Base-by-base conservation (phyloP, 2,888 invertebrate genomes). In the Euphydryas editha region DNA sequence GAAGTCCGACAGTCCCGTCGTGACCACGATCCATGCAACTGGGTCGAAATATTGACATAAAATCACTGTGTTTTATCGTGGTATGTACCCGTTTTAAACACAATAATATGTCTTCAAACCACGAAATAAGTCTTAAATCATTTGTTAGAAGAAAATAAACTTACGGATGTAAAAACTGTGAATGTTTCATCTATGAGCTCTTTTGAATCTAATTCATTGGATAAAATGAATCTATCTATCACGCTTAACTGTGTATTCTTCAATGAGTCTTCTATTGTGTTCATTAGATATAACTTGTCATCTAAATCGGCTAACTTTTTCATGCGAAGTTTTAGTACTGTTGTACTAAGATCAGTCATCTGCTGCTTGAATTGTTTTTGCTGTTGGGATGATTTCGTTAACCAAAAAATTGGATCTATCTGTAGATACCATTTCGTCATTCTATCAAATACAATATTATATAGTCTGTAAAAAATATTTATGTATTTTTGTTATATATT, bases 391-490 rank as follows among this genome's bases (percentile, higher is more conserved):
- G 72, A 72, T 0, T 71, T 69, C 0, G 82, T 80, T 30, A 86
- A 17, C 83, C 86, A 81, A 70, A 81, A 91, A 0, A 87, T 59
- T 0, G 86, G 87, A 13, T 86, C 80, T 13, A 90, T 83, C 75
- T 91, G 90, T 1, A 87, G 76, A 62, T 87, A 88, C 90, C 90
- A 91, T 71, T 81, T 85, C 0, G 86, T 87, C 89, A 91, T 91
- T 69, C 90, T 81, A 13, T 81, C 72, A 70, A 89, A 90, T 0
- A 83, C 68, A 44, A 81, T 66, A 4, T 84, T 77, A 74, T 90
- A 91, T 0, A 82, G 8, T 6, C 91, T 91, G 81, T 3, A 79
- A 79, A 59, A 65, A 20, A 13, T 13, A 10, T 10, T 39, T 13
- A 63, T 36, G 47, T 17, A 24, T 30, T 0, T 7, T 30, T 7